Evolutionary conservation across 2,113 vertebrate species (phyloP), one percentile per base, ranked within the genome.

Genomic region (Callospermophilus lateralis): DNA sequence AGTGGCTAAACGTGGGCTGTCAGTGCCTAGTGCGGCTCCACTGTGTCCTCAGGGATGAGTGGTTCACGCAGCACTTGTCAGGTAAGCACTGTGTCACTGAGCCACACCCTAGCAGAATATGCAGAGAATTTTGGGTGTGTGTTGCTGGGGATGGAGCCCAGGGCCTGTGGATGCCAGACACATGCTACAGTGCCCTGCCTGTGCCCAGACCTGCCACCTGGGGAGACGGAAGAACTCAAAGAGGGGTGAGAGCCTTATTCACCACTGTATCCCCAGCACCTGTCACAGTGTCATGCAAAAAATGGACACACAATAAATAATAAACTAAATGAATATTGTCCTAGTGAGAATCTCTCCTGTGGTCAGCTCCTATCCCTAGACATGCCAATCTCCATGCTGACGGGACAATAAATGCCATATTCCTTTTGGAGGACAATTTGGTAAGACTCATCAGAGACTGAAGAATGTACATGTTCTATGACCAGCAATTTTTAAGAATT

Each of bases 21-120:
- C 42, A n/a, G 12, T 6, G 20, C 37, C 8, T 1, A 34, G 9
- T 13, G 8, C 1, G 6, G 3, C 30, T 8, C 19, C 67, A 10
- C 26, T 30, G n/a, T 39, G 42, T 42, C 67, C 73, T 2, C 28
- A 26, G 51, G 4, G 13, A 67, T 20, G 34, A 12, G 7, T 42
- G 65, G n/a, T 20, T 17, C 32, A 32, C 3, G 13, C 45, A 0
- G 45, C 32, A 11, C 24, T 20, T 28, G 4, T 8, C 67, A 70
- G 67, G 61, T 28, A 10, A 63, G 61, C 26, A 26, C 24, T 63
- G 61, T 63, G 61, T 22, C 61, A 58, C 20, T 19, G 24, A 28
- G 61, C 61, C 22, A 63, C 24, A 63, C 61, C 24, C 61, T 24
- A 63, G 24, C 61, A 63, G 10, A 63, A 10, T 26, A 3, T 28